Conservation (phyloP, 1,140 invertebrate genomes). For the Tetragnatha versicolor region DNA sequence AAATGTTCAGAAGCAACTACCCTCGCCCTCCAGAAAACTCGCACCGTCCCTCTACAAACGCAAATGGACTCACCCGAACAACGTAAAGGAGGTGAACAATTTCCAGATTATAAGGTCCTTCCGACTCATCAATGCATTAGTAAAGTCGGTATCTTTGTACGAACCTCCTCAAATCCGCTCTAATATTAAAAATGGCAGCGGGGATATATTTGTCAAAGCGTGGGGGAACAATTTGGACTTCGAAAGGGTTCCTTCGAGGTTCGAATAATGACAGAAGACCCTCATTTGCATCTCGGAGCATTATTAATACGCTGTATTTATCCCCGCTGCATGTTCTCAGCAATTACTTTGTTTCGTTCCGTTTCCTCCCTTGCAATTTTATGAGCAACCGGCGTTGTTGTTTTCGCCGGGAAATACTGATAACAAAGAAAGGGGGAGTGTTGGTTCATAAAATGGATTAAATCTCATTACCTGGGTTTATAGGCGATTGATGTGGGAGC, state of each 20-base stretch:
- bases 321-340: neutral
- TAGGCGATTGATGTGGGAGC: too few species aligned
- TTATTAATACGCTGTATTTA: slow-evolving; percentile 12
- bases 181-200: slow-evolving; percentile 20
- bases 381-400: too few species aligned
- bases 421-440: too few species aligned
- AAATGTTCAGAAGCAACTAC: too few species aligned
- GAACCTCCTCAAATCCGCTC: neutral
- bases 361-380: neutral
- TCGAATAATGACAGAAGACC: neutral
- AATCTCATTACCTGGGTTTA: too few species aligned
- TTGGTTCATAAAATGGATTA: too few species aligned
- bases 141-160: too few species aligned
- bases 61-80: neutral
- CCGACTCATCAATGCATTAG: neutral
- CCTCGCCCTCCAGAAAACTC: too few species aligned
- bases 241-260: slow-evolving; percentile 4
- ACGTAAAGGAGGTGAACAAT: neutral
- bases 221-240: slow-evolving; percentile 2
- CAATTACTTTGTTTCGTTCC: slow-evolving; percentile 21
- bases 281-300: slow-evolving; percentile 17
- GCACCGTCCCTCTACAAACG: too few species aligned
- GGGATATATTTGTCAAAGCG: slow-evolving; percentile 14
- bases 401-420: too few species aligned
- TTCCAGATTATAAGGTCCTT: slow-evolving; percentile 14